Conservation (phyloP, 2,888 invertebrate genomes). For the Tipula unca region DNA sequence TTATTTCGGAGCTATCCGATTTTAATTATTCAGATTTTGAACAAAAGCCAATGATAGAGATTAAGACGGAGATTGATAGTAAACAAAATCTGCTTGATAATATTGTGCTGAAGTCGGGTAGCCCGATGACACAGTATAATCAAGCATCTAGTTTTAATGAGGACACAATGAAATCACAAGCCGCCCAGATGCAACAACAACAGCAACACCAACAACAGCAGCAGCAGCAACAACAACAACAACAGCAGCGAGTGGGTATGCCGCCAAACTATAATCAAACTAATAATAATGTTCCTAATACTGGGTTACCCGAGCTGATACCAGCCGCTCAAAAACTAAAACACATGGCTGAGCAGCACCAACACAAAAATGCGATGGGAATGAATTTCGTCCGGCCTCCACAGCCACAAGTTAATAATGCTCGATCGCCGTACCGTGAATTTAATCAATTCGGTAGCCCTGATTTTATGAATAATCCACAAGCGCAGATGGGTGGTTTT, state of each 20-base stretch:
- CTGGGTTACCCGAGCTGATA: slow-evolving; percentile 60
- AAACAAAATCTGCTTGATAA: slow-evolving; percentile 31
- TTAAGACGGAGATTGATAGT: slow-evolving; percentile 42
- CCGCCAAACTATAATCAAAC: slow-evolving; percentile 26
- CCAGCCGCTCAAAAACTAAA: slow-evolving; percentile 92
- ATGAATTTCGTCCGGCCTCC: slow-evolving; percentile 46
- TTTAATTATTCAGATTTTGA: slow-evolving; percentile 79
- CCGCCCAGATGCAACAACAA: slow-evolving; percentile 36
- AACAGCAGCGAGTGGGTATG: slow-evolving; percentile 25
- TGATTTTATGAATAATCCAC: slow-evolving; percentile 48
- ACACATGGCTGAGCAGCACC: slow-evolving; percentile 96
- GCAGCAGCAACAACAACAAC: slow-evolving; percentile 28
- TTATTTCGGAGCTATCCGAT: slow-evolving; percentile 79
- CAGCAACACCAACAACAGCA: slow-evolving; percentile 29
- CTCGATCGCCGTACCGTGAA: slow-evolving; percentile 53
- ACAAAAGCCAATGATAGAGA: slow-evolving; percentile 38
- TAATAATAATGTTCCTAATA: slow-evolving; percentile 39
- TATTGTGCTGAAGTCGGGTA: slow-evolving; percentile 25
- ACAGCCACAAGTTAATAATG: slow-evolving; percentile 47
- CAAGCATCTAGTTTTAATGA: slow-evolving; percentile 25
- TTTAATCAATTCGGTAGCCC: slow-evolving; percentile 48
- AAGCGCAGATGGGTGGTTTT: slow-evolving; percentile 32
- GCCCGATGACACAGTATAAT: slow-evolving; percentile 37
- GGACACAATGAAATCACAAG: slow-evolving; percentile 35
- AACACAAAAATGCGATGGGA: slow-evolving; percentile 70